phyloP scores from a whole-genome alignment of 1,140 invertebrate genomes.

The Drosophila sucinea region DNA sequence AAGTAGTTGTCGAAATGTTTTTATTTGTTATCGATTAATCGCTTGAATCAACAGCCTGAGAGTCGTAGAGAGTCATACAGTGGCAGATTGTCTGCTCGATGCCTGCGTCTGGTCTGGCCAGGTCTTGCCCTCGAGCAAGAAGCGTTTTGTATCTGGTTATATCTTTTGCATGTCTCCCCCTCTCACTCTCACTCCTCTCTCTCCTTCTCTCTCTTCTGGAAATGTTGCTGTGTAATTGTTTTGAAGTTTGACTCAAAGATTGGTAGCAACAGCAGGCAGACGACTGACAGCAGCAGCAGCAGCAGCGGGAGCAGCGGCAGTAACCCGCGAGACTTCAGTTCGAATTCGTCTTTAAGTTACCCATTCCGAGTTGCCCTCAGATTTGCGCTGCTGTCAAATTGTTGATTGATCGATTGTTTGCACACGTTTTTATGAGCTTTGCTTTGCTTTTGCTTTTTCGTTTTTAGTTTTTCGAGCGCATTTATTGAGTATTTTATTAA shows the following conservation, averaged over 20 bases:
- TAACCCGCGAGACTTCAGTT: conserved; percentile 12
- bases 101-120: neutral
- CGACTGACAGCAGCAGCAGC: conserved; percentile 59
- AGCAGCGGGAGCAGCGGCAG: conserved; percentile 30
- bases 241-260: conserved; percentile 77
- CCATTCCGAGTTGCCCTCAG: conserved; percentile 22
- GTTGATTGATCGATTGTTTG: conserved; percentile 82
- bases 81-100: conserved; percentile 50
- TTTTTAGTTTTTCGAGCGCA: conserved; percentile 50
- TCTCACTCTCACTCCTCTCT: conserved; percentile 10
- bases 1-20: conserved; percentile 82
- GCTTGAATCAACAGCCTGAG: conserved; percentile 70
- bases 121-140: conserved; percentile 2
- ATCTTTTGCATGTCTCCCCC: conserved; percentile 26
- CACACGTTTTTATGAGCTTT: conserved; percentile 78
- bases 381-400: conserved; percentile 73
- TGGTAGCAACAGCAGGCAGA: conserved; percentile 72
- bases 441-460: neutral
- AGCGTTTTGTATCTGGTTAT: conserved; percentile 15
- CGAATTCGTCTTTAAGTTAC: conserved; percentile 5
- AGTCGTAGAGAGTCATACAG: conserved; percentile 41
- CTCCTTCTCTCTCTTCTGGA: conserved; percentile 28
- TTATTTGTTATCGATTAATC: conserved; percentile 83
- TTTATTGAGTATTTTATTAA: conserved; percentile 82
- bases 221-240: conserved; percentile 82